phyloP scores from a whole-genome alignment of 2,797 vertebrate genomes.

The Mareca penelope region DNA sequence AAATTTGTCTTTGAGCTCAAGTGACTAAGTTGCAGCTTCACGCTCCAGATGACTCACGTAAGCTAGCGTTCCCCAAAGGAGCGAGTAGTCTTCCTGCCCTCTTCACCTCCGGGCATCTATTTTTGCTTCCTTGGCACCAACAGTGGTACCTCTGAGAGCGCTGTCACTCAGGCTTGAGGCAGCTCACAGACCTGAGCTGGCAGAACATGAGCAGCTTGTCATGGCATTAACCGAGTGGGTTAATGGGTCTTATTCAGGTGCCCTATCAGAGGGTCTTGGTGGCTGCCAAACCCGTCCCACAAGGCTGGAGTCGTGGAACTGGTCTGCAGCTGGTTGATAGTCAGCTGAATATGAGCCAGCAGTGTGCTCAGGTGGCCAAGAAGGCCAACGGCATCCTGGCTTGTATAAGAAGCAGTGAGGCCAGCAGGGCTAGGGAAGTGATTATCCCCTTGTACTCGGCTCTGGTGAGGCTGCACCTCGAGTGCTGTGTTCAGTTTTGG shows the following conservation, averaged over 20 bases:
- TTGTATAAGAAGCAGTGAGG: no score
- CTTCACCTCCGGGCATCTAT: background rate
- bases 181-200: background rate
- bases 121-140: background rate
- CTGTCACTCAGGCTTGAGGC: constrained; percentile 44
- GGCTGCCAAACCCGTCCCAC: accelerated
- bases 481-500: no score
- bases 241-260: background rate
- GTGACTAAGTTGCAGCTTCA: background rate
- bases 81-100: background rate
- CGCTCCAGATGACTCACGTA: background rate
- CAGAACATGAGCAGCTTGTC: background rate
- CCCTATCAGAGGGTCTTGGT: accelerated
- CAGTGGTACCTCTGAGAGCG: accelerated
- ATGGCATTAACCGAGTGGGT: background rate
- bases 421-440: no score
- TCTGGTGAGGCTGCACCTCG: no score
- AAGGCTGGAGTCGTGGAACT: background rate
- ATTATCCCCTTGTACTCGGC: no score
- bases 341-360: no score
- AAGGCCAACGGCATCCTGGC: no score
- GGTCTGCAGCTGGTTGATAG: background rate
- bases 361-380: no score
- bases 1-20: background rate
- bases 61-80: background rate